Percentiles rank a stretch among this genome's conserved stretches.
These are phyloP conservation scores for Willowsia nigromaculata DNA, from an alignment of 2,888 invertebrate species.

Conservation along the genomic window DNA sequence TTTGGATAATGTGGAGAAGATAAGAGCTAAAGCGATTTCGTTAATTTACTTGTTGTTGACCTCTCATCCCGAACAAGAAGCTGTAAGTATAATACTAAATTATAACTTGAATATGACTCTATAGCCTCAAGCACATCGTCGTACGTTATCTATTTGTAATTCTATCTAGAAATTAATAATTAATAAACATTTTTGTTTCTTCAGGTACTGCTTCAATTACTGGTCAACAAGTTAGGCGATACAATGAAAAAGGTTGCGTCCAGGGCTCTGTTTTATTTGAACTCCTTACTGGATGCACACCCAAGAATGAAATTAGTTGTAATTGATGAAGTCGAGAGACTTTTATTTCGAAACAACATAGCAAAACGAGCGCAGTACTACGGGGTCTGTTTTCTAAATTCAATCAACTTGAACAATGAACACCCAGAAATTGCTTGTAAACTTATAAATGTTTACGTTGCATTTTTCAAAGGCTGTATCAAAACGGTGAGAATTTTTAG, in stretches of 20 bases:
- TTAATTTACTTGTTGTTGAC: conserved; percentile 88
- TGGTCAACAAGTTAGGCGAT: conserved; percentile 98
- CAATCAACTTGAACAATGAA: conserved; percentile 88
- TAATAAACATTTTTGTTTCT: no score
- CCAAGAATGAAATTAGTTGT: conserved; percentile 95
- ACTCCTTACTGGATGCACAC: conserved; percentile 90
- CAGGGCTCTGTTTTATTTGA: conserved; percentile 91
- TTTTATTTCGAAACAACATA: conserved; percentile 92
- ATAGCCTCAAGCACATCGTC: no score
- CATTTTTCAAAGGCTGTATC: conserved; percentile 95
- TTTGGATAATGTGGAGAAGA: conserved; percentile 89
- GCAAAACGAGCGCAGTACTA: conserved; percentile 94
- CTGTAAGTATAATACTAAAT: conserved; percentile 84
- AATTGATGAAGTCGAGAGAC: conserved; percentile 91
- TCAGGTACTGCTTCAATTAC: conserved; percentile 87
- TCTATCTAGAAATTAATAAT: no score
- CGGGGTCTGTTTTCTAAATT: conserved; percentile 93
- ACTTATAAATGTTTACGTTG: conserved; percentile 94
- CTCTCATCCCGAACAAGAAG: conserved; percentile 91
- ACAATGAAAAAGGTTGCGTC: conserved; percentile 93
- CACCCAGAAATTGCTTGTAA: conserved; percentile 89
- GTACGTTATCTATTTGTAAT: no score
- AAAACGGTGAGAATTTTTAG: conserved; percentile 88
- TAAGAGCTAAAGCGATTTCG: conserved; percentile 89
- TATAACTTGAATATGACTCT: no score